Conservation (phyloP, 2,888 invertebrate species). For the Philonicus albiceps region DNA sequence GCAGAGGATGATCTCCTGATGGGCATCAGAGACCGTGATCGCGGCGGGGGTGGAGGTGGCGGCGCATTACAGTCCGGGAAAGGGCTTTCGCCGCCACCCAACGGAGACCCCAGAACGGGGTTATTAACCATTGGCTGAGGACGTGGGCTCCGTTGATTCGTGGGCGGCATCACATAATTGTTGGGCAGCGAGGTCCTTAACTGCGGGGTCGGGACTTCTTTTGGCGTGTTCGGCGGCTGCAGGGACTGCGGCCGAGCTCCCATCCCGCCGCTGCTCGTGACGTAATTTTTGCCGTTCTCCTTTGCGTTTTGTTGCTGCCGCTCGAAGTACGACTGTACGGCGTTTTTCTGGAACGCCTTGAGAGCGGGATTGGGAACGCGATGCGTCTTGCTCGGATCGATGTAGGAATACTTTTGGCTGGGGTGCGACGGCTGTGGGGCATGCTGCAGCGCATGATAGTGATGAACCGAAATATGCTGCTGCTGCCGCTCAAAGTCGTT, state of each 20-base stretch:
- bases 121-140: conserved; percentile 42
- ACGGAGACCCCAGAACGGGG: conserved; percentile 1
- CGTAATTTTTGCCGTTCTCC: conserved; percentile 48
- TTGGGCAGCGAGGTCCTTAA: conserved; percentile 61
- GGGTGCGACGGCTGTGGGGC: conserved; percentile 63
- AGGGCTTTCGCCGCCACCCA: conserved; percentile 26
- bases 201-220: conserved; percentile 50
- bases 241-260: conserved; percentile 56
- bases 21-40: conserved; percentile 59
- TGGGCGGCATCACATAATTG: conserved; percentile 7
- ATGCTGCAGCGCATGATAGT: conserved; percentile 62
- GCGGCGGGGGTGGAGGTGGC: conserved; percentile 62
- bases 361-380: conserved; percentile 76
- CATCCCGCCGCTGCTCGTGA: neutral
- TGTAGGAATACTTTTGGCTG: conserved; percentile 70
- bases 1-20: conserved; percentile 71
- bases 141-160: conserved; percentile 25
- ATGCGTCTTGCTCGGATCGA: conserved; percentile 78
- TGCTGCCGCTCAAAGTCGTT: conserved; percentile 69
- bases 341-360: conserved; percentile 84
- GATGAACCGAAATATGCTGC: conserved; percentile 51
- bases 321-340: conserved; percentile 81
- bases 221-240: conserved; percentile 52
- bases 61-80: conserved; percentile 50
- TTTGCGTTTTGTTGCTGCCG: conserved; percentile 67